These are phyloP conservation scores for Gonatopus flavifemur DNA, from an alignment of 1,140 invertebrate genomes.

Conservation along the genomic window DNA sequence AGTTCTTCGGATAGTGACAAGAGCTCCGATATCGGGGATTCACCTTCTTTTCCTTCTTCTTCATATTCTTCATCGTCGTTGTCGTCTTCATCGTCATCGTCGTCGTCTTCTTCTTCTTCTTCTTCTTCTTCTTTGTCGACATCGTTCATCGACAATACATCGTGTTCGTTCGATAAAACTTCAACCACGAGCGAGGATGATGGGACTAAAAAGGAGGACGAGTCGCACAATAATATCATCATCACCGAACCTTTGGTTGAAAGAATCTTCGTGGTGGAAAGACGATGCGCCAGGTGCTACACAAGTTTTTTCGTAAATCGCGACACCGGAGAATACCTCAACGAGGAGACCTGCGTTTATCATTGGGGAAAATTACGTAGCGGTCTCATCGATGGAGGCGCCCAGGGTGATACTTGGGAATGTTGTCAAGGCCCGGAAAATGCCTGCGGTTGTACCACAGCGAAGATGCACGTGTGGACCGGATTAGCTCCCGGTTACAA, in stretches of 20 bases:
- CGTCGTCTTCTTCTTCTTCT: too few species aligned
- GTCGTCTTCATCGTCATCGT: conserved; percentile 15
- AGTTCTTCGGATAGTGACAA: conserved; percentile 55
- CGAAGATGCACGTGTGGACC: conserved; percentile 75
- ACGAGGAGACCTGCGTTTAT: conserved; percentile 71
- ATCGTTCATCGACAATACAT: too few species aligned
- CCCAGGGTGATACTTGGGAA: conserved; percentile 46
- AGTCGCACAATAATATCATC: too few species aligned
- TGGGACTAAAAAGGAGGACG: too few species aligned
- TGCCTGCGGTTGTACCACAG: conserved; percentile 64
- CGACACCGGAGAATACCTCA: conserved; percentile 67
- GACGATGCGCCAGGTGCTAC: conserved; percentile 73
- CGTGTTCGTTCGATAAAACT: too few species aligned
- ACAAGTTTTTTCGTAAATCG: conserved; percentile 67
- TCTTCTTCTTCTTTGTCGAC: conserved; percentile 20
- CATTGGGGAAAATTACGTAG: conserved; percentile 75
- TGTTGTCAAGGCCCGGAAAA: conserved; percentile 56
- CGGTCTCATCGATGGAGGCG: conserved; percentile 30
- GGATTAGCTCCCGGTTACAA: conserved; percentile 69
- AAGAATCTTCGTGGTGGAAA: conserved; percentile 53
- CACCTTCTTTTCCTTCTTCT: conserved; percentile 10
- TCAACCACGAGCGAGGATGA: too few species aligned
- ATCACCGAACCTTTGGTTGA: too few species aligned
- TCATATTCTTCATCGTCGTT: conserved; percentile 3
- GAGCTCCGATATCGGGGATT: conserved; percentile 45